phyloP scores from a whole-genome alignment of 2,888 invertebrate species.

The Micropterix aruncella region DNA sequence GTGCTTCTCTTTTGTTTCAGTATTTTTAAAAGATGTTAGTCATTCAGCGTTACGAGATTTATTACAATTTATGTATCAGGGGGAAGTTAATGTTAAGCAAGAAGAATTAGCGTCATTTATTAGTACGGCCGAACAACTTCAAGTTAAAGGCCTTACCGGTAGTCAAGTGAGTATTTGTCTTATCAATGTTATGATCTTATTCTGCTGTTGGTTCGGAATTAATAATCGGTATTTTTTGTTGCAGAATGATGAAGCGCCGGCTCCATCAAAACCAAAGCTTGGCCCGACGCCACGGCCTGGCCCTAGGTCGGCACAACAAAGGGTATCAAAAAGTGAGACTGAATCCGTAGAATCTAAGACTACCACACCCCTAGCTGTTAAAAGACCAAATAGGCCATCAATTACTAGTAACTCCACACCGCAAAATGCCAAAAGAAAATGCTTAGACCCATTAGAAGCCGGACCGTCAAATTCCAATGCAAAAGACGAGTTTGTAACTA shows the following conservation, averaged over 20 bases:
- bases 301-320: conserved; percentile 50
- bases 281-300: conserved; percentile 39
- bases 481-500: conserved; percentile 39
- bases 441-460: conserved; percentile 45
- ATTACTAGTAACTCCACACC: conserved; percentile 43
- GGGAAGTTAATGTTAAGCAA: conserved; percentile 58
- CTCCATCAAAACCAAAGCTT: conserved; percentile 39
- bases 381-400: conserved; percentile 51
- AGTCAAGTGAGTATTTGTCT: conserved; percentile 23
- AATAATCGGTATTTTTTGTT: not conserved
- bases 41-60: conserved; percentile 54
- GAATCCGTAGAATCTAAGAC: conserved; percentile 43
- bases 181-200: not conserved
- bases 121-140: conserved; percentile 57
- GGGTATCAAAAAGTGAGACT: conserved; percentile 47
- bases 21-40: conserved; percentile 57
- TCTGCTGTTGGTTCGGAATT: conserved; percentile 5
- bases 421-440: conserved; percentile 40
- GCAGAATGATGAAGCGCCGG: conserved; percentile 37
- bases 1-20: conserved; percentile 27
- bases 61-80: conserved; percentile 59
- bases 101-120: conserved; percentile 57
- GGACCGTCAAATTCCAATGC: conserved; percentile 39
- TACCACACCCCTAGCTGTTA: conserved; percentile 45
- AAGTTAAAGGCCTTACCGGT: conserved; percentile 57